phyloP scores from a whole-genome alignment of 37 sponge, comb jelly and placozoan genomes.

The Beroe forskalii region DNA sequence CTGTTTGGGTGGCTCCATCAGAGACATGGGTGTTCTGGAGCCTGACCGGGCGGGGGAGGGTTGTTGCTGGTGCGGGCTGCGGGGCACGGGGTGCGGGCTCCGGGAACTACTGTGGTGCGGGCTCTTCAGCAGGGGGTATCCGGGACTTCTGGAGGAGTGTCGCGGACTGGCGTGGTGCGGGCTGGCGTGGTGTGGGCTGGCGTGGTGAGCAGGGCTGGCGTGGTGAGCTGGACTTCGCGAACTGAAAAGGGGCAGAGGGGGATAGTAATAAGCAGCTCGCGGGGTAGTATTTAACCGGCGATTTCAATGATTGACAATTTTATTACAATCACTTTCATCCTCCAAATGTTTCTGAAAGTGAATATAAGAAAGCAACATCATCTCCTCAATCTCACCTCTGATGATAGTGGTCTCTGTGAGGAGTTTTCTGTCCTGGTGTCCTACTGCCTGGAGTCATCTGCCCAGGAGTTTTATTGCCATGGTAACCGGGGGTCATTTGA shows the following conservation, averaged over 20 bases:
- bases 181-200: not conserved
- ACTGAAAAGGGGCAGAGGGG: too few relatives aligned
- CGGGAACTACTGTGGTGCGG: not conserved
- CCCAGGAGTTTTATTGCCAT: slow-evolving; percentile 9
- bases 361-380: too few relatives aligned
- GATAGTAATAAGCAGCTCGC: too few relatives aligned
- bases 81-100: not conserved
- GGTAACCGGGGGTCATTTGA: not conserved
- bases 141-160: not conserved
- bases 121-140: not conserved
- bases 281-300: too few relatives aligned
- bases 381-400: not conserved
- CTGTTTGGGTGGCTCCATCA: slow-evolving; percentile 35
- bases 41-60: slow-evolving; percentile 48
- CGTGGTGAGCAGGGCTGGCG: not conserved
- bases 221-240: not conserved
- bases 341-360: too few relatives aligned
- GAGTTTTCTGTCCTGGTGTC: slow-evolving; percentile 34
- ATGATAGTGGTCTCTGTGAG: not conserved
- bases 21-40: slow-evolving; percentile 40
- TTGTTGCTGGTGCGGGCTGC: slow-evolving; percentile 28
- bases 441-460: slow-evolving; percentile 1
- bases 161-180: not conserved
- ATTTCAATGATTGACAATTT: too few relatives aligned
- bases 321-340: too few relatives aligned